Evolutionary conservation across 2,113 vertebrate species (phyloP).

Genomic region (Gorsachius goisagi): DNA sequence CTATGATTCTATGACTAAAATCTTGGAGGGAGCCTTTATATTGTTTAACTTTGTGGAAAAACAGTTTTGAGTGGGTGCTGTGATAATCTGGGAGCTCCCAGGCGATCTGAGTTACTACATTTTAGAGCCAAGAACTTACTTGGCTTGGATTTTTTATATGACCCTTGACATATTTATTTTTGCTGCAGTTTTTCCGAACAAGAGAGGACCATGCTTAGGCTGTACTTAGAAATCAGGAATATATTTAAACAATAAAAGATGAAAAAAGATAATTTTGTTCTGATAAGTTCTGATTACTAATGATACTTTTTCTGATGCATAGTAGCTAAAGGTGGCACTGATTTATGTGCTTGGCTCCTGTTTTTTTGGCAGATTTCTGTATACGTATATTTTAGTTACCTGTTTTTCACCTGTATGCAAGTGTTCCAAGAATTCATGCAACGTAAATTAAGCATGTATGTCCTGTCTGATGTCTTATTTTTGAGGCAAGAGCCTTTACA

Average conservation of each 20-base stretch:
- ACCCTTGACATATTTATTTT: conserved; percentile 36
- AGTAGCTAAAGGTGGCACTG: neutral
- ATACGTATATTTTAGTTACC: neutral
- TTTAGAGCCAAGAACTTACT: neutral
- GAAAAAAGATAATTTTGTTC: neutral
- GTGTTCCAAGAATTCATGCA: neutral
- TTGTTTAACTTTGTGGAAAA: neutral
- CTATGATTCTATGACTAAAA: no score
- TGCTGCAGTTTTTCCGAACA: conserved; percentile 6
- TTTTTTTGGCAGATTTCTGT: neutral
- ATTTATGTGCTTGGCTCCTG: neutral
- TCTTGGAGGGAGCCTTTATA: neutral
- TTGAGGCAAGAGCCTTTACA: neutral
- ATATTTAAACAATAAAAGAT: neutral
- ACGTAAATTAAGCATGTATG: neutral
- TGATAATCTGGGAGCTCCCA: neutral
- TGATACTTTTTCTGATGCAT: neutral
- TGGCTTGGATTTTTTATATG: neutral
- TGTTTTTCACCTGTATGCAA: neutral
- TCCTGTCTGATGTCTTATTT: neutral
- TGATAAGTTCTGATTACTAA: neutral
- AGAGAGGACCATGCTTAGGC: neutral
- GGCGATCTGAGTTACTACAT: neutral
- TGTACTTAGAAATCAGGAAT: neutral
- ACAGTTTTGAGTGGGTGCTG: neutral